Base-by-base conservation (phyloP, 2,888 invertebrate genomes). In the Cylloceria caligata region DNA sequence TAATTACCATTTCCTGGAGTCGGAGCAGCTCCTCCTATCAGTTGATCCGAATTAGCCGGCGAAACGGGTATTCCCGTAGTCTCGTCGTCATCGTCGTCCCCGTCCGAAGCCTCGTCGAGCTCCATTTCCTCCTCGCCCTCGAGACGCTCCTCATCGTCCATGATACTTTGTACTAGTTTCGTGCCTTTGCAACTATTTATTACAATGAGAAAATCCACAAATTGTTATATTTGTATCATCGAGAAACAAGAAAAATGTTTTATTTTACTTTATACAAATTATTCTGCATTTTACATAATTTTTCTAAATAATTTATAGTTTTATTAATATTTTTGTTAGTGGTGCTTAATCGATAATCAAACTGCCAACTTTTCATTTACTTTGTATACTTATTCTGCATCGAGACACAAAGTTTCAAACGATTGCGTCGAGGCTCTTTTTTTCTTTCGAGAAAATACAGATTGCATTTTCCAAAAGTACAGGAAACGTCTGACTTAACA, bases 101-200 rank as follows among this genome's bases (percentile, higher is more conserved):
- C 95, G 89, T 96, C 96, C 52, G 96, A 96, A 84, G 95, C 96
- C 88, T 95, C 96, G 88, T 96, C 95, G 89, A 96, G 94, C 93
- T 96, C 96, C 94, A 96, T 95, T 92, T 96, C 95, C 92, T 95
- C 94, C 88, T 95, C 94, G 79, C 91, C 92, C 83, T 91, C 93
- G 86, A 92, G 88, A 87, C 92, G 92, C 86, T 92, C 92, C 86
- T 92, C 92, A 89, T 92, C 92, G 87, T 92, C 92, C 92, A 92
- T 92, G 91, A 88, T 88, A 89, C 89, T 88, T 85, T 84, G 76
- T 85, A 79, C 83, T 85, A 85, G 83, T 86, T 83, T 84, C 86
- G 85, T 79, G 86, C 84, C 77, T 80, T 76, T 75, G 67, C 69
- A 80, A 81, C 80, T 74, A 75, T 74, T 83, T 81, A 64, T 27